These are phyloP conservation scores for Nilaparvata lugens DNA, from an alignment of 1,140 invertebrate species.

Conservation along the genomic window DNA sequence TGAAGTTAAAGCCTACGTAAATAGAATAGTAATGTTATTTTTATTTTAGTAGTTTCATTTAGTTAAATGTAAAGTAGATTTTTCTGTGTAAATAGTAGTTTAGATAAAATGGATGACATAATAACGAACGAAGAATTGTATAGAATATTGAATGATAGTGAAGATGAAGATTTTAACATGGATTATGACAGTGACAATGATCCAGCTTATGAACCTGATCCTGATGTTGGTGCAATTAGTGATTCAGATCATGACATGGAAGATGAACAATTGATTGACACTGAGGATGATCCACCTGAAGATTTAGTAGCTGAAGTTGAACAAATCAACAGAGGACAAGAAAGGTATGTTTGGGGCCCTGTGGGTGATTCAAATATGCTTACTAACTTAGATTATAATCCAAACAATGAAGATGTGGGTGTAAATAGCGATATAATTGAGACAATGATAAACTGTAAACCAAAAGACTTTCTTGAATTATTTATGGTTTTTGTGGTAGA, in stretches of 20 bases:
- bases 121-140: not conserved
- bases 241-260: not conserved
- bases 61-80: not conserved
- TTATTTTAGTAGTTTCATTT: no score
- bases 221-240: not conserved
- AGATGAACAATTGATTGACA: not conserved
- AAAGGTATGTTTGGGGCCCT: not conserved
- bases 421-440: not conserved
- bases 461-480: not conserved
- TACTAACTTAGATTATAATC: not conserved
- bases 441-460: not conserved
- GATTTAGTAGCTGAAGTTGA: not conserved
- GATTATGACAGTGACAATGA: not conserved
- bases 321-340: not conserved
- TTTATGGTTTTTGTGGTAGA: no score
- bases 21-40: not conserved
- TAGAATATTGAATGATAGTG: no score
- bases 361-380: not conserved
- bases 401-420: not conserved
- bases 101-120: not conserved
- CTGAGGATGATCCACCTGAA: not conserved
- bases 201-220: not conserved
- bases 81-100: not conserved
- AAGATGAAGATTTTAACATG: not conserved
- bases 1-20: not conserved